phyloP scores from a whole-genome alignment of 2,113 vertebrate genomes.

The Pteropus alecto region DNA sequence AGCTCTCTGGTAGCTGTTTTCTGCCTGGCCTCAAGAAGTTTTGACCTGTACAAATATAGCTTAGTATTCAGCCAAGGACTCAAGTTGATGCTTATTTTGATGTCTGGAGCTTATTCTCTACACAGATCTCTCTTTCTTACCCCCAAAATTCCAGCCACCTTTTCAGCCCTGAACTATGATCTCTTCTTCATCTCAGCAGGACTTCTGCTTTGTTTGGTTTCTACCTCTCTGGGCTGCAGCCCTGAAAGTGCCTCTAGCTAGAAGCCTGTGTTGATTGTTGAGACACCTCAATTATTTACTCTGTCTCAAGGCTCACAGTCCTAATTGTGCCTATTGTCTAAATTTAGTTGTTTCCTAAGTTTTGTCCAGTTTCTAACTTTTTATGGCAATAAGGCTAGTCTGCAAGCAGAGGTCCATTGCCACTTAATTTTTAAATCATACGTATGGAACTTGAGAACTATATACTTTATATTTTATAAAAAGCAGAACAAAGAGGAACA shows the following conservation, averaged over 20 bases:
- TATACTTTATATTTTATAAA: not conserved
- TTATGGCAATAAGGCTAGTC: not conserved
- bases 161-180: not conserved
- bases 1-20: not conserved
- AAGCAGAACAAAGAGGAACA: not conserved
- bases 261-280: not conserved
- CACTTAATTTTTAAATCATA: not conserved
- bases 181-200: not conserved
- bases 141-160: not conserved
- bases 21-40: not conserved
- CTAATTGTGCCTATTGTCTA: not conserved
- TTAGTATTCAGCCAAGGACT: not conserved
- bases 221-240: not conserved
- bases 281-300: not conserved
- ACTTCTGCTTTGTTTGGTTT: not conserved
- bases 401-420: not conserved
- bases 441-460: not conserved
- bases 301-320: not conserved
- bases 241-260: not conserved
- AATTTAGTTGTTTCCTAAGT: not conserved
- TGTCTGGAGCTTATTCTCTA: not conserved
- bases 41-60: not conserved
- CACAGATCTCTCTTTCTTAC: not conserved
- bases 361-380: not conserved
- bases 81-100: not conserved